phyloP scores from a whole-genome alignment of 2,888 invertebrate species.

The Eupithecia exiguata region DNA sequence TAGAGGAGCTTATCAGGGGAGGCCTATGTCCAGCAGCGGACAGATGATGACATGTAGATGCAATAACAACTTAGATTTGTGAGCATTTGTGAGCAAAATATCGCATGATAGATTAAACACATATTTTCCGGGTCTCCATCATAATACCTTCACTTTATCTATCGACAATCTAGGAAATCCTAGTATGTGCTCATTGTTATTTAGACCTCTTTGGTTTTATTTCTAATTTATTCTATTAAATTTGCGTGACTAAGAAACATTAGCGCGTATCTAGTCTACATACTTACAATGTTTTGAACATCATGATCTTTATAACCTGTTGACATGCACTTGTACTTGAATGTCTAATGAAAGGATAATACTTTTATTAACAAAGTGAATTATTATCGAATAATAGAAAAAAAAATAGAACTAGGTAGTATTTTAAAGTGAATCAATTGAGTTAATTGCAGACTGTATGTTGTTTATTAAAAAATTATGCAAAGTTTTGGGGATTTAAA shows the following conservation, averaged over 20 bases:
- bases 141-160: constrained; percentile 4
- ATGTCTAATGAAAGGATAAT: too few relatives aligned
- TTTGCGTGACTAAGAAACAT: constrained; percentile 1
- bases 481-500: neutral
- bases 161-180: constrained; percentile 11
- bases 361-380: neutral
- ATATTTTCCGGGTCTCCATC: neutral
- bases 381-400: too few relatives aligned
- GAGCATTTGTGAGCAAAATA: neutral
- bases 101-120: neutral
- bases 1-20: too few relatives aligned
- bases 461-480: too few relatives aligned
- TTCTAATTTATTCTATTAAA: neutral
- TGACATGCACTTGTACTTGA: constrained; percentile 13
- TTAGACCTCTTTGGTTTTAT: neutral
- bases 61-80: too few relatives aligned
- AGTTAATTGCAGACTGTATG: too few relatives aligned
- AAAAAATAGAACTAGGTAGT: too few relatives aligned
- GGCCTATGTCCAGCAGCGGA: too few relatives aligned
- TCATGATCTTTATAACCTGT: neutral
- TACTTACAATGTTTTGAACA: neutral
- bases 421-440: too few relatives aligned
- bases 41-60: too few relatives aligned
- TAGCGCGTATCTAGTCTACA: neutral
- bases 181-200: constrained; percentile 12